Evolutionary conservation across 1,140 invertebrate genomes (phyloP), one percentile per base, ranked within the genome.

Genomic region (Orussus abietinus): DNA sequence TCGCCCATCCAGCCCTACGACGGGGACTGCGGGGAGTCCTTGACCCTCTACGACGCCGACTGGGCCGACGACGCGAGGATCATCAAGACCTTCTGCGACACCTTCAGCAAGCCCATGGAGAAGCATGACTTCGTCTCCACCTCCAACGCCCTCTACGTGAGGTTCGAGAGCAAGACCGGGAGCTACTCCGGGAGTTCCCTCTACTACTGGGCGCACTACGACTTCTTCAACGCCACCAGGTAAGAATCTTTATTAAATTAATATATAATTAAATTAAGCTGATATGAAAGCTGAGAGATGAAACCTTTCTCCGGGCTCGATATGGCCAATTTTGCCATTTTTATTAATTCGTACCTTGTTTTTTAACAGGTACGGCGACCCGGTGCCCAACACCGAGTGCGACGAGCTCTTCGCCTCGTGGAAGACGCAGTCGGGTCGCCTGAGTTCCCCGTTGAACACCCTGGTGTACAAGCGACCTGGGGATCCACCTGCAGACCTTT

Each of bases 1-100:
- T 90, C 89, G 1, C 88, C 89, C 0, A 90, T 92, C 29, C 75
- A 82, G n/a, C 81, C 83, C 1, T 90, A 85, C 59, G 87, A 88
- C 20, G 87, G 87, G 0, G 90, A 92, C 49, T 94, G 90, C 52
- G 89, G 86, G 0, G 90, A 94, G 55, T 91, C 88, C 3, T 67
- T 94, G 7, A 92, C 90, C 0, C 77, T 94, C 1, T 92, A 92
- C 64, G 90, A 92, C 50, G 82, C 88, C 0, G 80, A 85, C 11
- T 83, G 85, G 75, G 84, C 90, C 3, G 88, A 92, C 55, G 88
- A 92, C 44, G 85, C 89, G 0, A 78, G 80, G 35, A 91, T 92
- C 36, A 90, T 92, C 48, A 92, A 92, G 63, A 92, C 90, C 4
- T 92, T 93, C 66, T 93, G 90, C 66, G 90, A 93, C 65, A 92